phyloP scores from a whole-genome alignment of 2,113 vertebrate species.

The Lutjanus erythropterus region DNA sequence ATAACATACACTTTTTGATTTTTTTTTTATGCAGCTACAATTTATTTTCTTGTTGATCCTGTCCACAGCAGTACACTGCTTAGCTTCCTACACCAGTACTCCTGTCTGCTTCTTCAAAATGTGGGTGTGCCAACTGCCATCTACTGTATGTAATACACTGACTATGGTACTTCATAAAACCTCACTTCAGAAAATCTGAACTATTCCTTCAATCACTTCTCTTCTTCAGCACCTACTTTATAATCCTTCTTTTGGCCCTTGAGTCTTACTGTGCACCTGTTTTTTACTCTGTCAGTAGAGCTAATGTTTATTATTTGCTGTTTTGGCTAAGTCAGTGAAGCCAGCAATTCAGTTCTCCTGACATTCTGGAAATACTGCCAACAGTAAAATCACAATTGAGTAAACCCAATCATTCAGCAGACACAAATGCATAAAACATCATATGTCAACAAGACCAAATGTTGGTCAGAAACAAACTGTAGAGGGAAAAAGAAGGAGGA shows the following conservation, averaged over 20 bases:
- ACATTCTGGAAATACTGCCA: neutral
- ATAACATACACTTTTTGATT: no score
- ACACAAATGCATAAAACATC: neutral
- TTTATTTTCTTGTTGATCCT: no score
- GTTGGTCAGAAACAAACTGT: neutral
- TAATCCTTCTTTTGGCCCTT: neutral
- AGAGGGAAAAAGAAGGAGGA: neutral
- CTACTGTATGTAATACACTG: no score
- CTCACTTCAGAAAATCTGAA: no score
- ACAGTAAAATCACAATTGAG: neutral
- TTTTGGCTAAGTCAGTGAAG: neutral
- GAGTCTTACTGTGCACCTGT: neutral
- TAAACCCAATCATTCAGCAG: neutral
- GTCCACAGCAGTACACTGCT: no score
- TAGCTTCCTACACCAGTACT: no score
- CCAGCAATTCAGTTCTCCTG: neutral
- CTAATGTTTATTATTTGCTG: neutral
- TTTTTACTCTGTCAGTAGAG: neutral
- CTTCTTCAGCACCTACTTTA: neutral
- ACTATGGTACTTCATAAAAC: no score
- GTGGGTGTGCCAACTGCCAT: no score
- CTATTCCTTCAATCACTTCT: no score
- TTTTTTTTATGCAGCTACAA: no score
- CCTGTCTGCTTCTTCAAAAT: no score
- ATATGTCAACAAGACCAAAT: neutral